Percentiles rank a stretch among this genome's conserved stretches.
These are phyloP conservation scores for Salmo trutta DNA, from an alignment of 2,797 vertebrate genomes.

Conservation along the genomic window DNA sequence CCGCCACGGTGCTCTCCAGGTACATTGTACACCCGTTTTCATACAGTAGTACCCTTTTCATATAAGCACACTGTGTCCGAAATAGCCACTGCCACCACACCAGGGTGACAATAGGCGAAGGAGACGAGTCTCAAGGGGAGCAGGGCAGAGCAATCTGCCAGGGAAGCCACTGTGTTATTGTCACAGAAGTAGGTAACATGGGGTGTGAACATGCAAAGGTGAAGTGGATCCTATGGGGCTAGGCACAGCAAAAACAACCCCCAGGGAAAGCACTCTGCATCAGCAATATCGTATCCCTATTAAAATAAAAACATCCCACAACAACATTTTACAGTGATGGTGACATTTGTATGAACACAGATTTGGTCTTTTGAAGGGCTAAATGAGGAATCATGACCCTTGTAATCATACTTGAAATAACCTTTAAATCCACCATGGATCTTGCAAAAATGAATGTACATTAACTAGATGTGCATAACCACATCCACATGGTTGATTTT, in stretches of 20 bases:
- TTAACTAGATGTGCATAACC: no score
- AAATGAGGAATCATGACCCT: background rate
- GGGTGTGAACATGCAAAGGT: slow-evolving; percentile 57
- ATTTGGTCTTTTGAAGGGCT: background rate
- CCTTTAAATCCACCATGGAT: background rate
- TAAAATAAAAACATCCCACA: slow-evolving; percentile 13
- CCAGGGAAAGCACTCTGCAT: slow-evolving; percentile 22
- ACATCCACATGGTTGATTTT: no score
- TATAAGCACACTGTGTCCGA: slow-evolving; percentile 48
- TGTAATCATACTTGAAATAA: background rate
- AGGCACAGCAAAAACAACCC: slow-evolving; percentile 29
- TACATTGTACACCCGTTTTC: slow-evolving; percentile 41
- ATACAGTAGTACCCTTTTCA: slow-evolving; percentile 10
- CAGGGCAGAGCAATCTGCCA: slow-evolving; percentile 49
- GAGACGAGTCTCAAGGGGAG: slow-evolving; percentile 51
- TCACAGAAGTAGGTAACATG: slow-evolving; percentile 48
- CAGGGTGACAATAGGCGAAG: slow-evolving; percentile 48
- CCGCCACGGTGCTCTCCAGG: slow-evolving; percentile 87
- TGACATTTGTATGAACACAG: background rate
- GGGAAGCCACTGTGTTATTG: slow-evolving; percentile 63
- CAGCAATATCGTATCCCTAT: slow-evolving; percentile 20
- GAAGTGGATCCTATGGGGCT: slow-evolving; percentile 45
- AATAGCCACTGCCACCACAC: slow-evolving; percentile 36
- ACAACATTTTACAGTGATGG: background rate
- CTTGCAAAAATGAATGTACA: no score